These are phyloP conservation scores for Acomys russatus DNA, from an alignment of 2,797 vertebrate genomes.

Conservation along the genomic window DNA sequence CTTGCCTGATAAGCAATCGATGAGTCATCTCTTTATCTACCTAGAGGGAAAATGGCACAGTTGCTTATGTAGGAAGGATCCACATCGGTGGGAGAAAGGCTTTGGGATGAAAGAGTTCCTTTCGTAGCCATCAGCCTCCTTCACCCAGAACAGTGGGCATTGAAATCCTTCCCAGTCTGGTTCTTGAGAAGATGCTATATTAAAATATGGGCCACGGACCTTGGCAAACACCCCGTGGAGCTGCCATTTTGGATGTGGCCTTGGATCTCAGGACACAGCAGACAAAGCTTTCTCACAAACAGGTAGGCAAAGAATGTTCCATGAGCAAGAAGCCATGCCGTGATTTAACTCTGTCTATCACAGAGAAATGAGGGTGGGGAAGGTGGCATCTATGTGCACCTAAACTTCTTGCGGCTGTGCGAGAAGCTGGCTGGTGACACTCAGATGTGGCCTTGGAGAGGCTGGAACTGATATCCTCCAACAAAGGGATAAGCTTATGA, in stretches of 20 bases:
- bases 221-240: neutral
- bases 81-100: neutral
- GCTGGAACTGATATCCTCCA: neutral
- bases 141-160: neutral
- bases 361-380: neutral
- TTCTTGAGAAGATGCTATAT: neutral
- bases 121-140: constrained; percentile 40
- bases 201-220: neutral
- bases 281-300: neutral
- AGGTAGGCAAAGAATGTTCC: neutral
- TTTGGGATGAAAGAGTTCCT: constrained; percentile 6
- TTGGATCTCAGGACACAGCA: neutral
- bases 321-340: neutral
- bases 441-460: neutral
- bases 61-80: constrained; percentile 5
- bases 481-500: neutral
- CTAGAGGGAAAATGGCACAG: neutral
- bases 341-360: constrained; percentile 9
- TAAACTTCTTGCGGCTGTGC: neutral
- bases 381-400: no score
- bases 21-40: neutral
- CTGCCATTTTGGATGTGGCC: neutral
- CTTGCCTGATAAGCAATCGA: neutral
- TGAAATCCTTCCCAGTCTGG: neutral
- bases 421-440: neutral